Conservation (phyloP, 2,888 invertebrate species). For the Serripes groenlandicus region DNA sequence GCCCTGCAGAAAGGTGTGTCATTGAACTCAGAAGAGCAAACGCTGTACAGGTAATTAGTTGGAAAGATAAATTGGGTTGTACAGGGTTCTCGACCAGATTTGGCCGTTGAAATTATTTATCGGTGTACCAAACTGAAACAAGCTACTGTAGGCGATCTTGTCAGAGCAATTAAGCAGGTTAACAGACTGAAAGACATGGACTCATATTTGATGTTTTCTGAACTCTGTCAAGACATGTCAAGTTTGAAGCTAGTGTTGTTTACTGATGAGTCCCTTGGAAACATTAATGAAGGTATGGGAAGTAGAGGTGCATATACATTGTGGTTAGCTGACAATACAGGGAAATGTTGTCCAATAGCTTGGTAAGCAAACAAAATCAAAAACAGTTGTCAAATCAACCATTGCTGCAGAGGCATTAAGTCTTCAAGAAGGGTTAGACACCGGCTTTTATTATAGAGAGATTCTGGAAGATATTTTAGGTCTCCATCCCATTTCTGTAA, state of each 20-base stretch:
- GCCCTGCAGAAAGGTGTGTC: conserved; percentile 4
- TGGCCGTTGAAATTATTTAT: conserved; percentile 51
- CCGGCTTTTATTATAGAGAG: conserved; percentile 28
- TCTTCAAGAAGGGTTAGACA: conserved; percentile 44
- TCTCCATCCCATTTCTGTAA: conserved; percentile 25
- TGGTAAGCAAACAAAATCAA: conserved; percentile 65
- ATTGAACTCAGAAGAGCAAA: conserved; percentile 31
- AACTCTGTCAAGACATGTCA: background rate
- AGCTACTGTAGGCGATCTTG: conserved; percentile 32
- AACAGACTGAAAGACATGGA: conserved; percentile 45
- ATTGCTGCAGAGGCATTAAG: conserved; percentile 62
- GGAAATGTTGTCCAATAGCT: conserved; percentile 49
- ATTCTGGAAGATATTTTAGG: conserved; percentile 12
- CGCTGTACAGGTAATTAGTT: conserved; percentile 21
- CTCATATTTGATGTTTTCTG: conserved; percentile 37
- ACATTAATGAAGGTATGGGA: conserved; percentile 55
- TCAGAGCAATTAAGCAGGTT: conserved; percentile 27
- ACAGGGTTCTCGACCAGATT: conserved; percentile 17
- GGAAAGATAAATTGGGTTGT: conserved; percentile 13
- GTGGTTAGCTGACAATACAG: conserved; percentile 45
- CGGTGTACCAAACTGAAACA: conserved; percentile 45
- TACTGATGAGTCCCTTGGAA: conserved; percentile 60
- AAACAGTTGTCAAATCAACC: conserved; percentile 53
- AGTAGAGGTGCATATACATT: conserved; percentile 52
- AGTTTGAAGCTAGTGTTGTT: conserved; percentile 14